These are phyloP conservation scores for human DNA, from an alignment of 2,113 vertebrate species.

Conservation along the genomic window DNA sequence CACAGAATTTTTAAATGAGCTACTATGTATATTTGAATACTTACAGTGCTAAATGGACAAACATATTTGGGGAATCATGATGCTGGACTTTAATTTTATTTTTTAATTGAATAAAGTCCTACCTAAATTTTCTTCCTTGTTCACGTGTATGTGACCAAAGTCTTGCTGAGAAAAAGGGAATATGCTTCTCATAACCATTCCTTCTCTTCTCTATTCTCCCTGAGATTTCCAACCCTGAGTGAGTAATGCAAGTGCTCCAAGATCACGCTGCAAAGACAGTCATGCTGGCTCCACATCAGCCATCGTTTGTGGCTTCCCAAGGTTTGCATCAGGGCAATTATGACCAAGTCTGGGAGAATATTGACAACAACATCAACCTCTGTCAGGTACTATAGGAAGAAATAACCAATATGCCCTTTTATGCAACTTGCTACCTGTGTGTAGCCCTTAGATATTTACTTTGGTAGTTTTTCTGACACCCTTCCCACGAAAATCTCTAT, in stretches of 20 bases:
- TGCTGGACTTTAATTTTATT: background rate
- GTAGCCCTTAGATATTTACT: background rate
- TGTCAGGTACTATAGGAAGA: slow-evolving; percentile 76
- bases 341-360: slow-evolving; percentile 77
- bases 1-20: background rate
- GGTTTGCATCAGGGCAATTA: background rate
- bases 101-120: slow-evolving; percentile 1
- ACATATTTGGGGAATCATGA: background rate
- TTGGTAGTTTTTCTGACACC: background rate
- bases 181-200: background rate
- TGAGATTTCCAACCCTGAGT: slow-evolving; percentile 79
- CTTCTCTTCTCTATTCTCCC: background rate
- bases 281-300: background rate
- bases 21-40: background rate
- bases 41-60: background rate
- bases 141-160: background rate
- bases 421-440: background rate
- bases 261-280: slow-evolving; percentile 46
- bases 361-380: slow-evolving; percentile 75
- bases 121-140: background rate
- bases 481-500: background rate
- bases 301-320: slow-evolving; percentile 46
- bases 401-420: background rate
- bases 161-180: background rate
- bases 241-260: slow-evolving; percentile 80